Base-by-base conservation (phyloP, 2,113 vertebrate species). In the Myotis brandtii region DNA sequence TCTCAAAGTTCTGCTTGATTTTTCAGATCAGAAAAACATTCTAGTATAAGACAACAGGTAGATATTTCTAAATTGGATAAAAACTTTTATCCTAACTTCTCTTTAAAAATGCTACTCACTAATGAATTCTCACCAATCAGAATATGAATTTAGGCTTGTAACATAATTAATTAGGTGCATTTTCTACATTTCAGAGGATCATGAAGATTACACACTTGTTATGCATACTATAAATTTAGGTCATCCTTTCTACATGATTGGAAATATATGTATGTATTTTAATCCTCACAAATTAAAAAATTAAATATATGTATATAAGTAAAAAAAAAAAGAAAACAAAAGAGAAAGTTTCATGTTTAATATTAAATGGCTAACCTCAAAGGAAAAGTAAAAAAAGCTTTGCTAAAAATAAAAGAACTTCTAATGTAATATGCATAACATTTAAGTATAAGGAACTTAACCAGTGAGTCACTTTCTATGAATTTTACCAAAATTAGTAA, bases 331-430 rank as follows among this genome's bases (percentile, higher is more conserved):
- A 37, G 43, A 46, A 46, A 93, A 93, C 50, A 73, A 40, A 80
- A 92, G 76, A 70, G 54, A 23, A 75, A 77, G 91, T 16, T 67
- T 92, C 77, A 50, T 73, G 20, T 88, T 81, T 69, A 76, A 81
- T 76, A 91, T 70, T 70, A 85, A 95, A 77, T 73, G 25, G 37
- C 37, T 94, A 93, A 86, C 92, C 79, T 67, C 73, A 92, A 95
- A 89, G 48, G 30, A 52, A 64, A 93, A 89, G 43, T 18, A 25
- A 59, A 85, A 91, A 92, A 84, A 69, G 2, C 40, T 75, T 4
- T 69, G 25, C n/a, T 89, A 40, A 81, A 95, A 64, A 72, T 84
- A 50, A 80, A 94, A 52, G 62, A 89, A 93, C 32, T 72, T 91
- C 5, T 12, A 85, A 37, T 52, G 67, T 11, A 18, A 73, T 16